Conservation (phyloP, 2,113 vertebrate species). For the Uria lomvia region DNA sequence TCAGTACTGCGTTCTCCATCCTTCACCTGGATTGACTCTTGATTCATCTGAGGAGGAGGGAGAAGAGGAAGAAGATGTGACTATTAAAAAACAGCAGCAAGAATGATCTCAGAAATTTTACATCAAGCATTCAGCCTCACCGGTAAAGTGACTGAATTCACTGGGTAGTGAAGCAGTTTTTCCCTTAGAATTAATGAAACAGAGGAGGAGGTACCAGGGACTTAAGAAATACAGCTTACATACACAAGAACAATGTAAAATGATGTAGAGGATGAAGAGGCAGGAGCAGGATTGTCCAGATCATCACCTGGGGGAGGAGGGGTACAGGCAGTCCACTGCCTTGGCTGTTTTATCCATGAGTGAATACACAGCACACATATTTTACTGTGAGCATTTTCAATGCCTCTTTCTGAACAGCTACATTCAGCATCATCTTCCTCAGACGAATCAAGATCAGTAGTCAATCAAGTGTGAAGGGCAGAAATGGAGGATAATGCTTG, state of each 20-base stretch:
- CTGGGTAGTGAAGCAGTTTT: neutral
- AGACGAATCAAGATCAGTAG: neutral
- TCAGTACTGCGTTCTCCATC: neutral
- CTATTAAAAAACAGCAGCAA: neutral
- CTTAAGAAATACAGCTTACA: neutral
- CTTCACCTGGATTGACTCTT: neutral
- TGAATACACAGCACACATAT: neutral
- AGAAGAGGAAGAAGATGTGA: neutral
- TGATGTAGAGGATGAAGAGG: neutral
- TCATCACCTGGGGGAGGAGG: neutral
- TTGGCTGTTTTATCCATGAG: neutral
- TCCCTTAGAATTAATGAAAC: neutral
- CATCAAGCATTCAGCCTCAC: neutral
- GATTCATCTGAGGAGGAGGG: neutral
- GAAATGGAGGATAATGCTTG: neutral
- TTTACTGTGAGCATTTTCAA: neutral
- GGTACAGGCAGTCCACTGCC: neutral
- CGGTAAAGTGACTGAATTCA: neutral
- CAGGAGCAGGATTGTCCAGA: neutral
- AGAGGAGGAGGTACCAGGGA: neutral
- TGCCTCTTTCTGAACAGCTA: neutral
- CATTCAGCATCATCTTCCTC: neutral
- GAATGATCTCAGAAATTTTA: neutral
- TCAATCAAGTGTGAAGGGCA: neutral
- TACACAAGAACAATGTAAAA: neutral